Percentiles rank a stretch among this genome's conserved stretches.
Conservation (phyloP, 2,888 invertebrate species). For the Amiota mariae region DNA sequence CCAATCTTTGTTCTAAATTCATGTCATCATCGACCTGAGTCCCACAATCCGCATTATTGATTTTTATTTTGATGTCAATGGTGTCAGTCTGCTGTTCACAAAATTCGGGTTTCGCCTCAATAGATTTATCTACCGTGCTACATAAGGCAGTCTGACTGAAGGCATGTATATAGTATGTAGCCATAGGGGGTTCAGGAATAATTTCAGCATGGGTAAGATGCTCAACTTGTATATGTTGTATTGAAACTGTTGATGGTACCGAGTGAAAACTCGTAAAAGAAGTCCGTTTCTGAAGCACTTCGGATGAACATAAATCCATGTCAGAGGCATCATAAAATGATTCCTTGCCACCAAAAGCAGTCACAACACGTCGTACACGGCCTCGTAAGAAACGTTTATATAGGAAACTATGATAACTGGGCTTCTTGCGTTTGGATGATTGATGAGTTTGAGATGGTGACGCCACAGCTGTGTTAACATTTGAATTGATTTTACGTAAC, state of each 20-base stretch:
- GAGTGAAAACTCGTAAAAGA: conserved; percentile 63
- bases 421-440: conserved; percentile 33
- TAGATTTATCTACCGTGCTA: conserved; percentile 37
- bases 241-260: conserved; percentile 40
- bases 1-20: conserved; percentile 51
- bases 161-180: conserved; percentile 38
- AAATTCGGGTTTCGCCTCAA: conserved; percentile 28
- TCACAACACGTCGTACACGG: conserved; percentile 52
- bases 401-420: conserved; percentile 42
- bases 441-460: conserved; percentile 1
- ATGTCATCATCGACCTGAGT: conserved; percentile 57
- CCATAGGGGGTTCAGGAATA: conserved; percentile 32
- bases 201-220: conserved; percentile 29
- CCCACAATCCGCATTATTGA: conserved; percentile 43
- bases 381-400: conserved; percentile 42
- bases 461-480: neutral
- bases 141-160: conserved; percentile 48
- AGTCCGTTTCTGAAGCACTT: conserved; percentile 42
- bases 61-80: conserved; percentile 18
- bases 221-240: neutral
- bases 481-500: conserved; percentile 44
- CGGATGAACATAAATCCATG: conserved; percentile 41
- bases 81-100: conserved; percentile 45
- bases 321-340: conserved; percentile 37
- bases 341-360: conserved; percentile 14